phyloP scores from a whole-genome alignment of 2,888 invertebrate species.

The Noctua comes region DNA sequence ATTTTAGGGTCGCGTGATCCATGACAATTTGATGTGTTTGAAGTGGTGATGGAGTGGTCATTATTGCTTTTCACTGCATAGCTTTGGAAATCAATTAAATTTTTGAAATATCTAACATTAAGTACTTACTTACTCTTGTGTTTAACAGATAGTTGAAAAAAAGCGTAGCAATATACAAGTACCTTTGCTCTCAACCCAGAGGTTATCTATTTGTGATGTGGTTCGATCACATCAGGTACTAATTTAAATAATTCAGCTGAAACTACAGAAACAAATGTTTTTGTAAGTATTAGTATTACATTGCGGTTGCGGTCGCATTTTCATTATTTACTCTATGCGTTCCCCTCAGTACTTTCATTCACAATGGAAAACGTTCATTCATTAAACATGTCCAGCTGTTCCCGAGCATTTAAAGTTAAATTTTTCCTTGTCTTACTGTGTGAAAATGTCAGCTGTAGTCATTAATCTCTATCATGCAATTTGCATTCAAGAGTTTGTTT shows the following conservation, averaged over 20 bases:
- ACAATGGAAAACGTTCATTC: slow-evolving; percentile 59
- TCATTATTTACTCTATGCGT: slow-evolving; percentile 11
- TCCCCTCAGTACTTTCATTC: slow-evolving; percentile 47
- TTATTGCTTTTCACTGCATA: not conserved
- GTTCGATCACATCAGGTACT: not conserved
- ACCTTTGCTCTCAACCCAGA: not conserved
- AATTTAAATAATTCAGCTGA: not conserved
- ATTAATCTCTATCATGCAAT: slow-evolving; percentile 58
- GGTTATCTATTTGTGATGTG: not conserved
- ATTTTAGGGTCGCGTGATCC: slow-evolving; percentile 21
- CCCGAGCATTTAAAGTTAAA: slow-evolving; percentile 46
- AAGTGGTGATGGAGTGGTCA: slow-evolving; percentile 11
- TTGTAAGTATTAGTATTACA: not conserved
- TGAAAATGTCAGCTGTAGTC: slow-evolving; percentile 50
- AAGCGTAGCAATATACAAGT: not conserved
- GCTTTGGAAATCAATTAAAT: slow-evolving; percentile 7
- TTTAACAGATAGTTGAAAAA: not conserved
- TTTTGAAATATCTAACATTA: slow-evolving; percentile 13
- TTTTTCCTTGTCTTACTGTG: slow-evolving; percentile 55
- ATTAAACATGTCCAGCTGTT: slow-evolving; percentile 61
- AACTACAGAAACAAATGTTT: not conserved
- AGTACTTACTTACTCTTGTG: not conserved
- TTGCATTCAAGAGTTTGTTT: slow-evolving; percentile 63
- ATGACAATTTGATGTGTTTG: slow-evolving; percentile 11
- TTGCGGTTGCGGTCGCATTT: slow-evolving; percentile 4